phyloP scores from a whole-genome alignment of 2,888 invertebrate genomes.

The Cerastis leucographa region DNA sequence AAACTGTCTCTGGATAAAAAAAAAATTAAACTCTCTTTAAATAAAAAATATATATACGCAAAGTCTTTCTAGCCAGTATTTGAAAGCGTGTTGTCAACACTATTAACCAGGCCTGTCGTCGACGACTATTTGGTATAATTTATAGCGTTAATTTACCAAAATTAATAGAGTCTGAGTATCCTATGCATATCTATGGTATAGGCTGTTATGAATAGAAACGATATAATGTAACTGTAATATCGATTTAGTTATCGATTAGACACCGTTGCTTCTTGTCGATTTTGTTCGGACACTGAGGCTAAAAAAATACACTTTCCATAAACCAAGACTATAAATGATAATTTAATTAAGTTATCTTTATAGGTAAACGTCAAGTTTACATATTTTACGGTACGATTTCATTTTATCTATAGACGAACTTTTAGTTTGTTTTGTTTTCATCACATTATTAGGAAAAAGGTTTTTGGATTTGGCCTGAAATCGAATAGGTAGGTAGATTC shows the following conservation, averaged over 20 bases:
- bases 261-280: background rate
- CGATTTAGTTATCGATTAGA: constrained; percentile 23
- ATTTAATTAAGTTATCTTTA: background rate
- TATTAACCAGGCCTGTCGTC: constrained; percentile 68
- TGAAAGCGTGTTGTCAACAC: constrained; percentile 51
- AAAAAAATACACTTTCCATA: background rate
- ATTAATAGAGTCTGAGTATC: constrained; percentile 50
- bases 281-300: background rate
- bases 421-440: background rate
- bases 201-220: background rate
- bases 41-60: constrained; percentile 14
- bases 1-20: background rate
- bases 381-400: background rate
- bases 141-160: constrained; percentile 65
- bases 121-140: constrained; percentile 66
- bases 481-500: background rate
- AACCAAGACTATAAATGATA: background rate
- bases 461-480: background rate
- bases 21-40: background rate
- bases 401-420: background rate
- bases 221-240: constrained; percentile 6
- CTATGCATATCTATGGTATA: constrained; percentile 28
- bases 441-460: background rate
- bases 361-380: background rate
- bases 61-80: background rate